Base-by-base conservation (phyloP, 23 tunicate genomes). In the Diplosoma virens region DNA sequence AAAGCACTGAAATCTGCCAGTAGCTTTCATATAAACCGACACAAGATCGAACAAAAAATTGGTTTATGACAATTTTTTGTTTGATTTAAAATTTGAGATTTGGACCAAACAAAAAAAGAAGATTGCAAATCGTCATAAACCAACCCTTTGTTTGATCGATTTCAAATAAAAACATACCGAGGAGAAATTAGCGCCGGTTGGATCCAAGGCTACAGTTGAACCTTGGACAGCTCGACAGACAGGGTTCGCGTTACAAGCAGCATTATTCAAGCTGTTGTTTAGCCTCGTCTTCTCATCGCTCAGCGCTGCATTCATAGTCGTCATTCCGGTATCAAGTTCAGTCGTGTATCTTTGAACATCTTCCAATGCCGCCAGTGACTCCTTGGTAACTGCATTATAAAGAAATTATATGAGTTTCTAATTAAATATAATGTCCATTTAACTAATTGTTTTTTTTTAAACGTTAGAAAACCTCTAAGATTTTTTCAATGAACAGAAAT, bases 151-250 rank as follows among this genome's bases (percentile, higher is more conserved):
- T n/a, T n/a, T n/a, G n/a, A n/a, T n/a, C n/a, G n/a, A n/a, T n/a
- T n/a, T n/a, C n/a, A 65, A 70, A 70, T 70, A 70, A 73, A 48
- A 61, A 82, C 85, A 65, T 70, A 89, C 96, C 11, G 75, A 53
- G 11, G 88, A 47, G 29, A 89, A 68, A 54, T 89, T 67, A 2
- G 82, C 81, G 1, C 96, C 96, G 25, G 78, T 34, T 3, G 74
- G 21, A 4, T 24, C 60, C 9, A 72, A 27, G 18, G 59, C 78
- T 25, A 33, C 28, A 6, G 78, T 72, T 2, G 61, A 21, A 24
- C 36, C 35, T 24, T 47, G 60, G 2, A 72, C 20, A 14, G 33
- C 7, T 16, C 9, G 22, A 29, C 78, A 72, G 14, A 7, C 60
- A 9, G 33, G 32, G 25, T 9, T 29, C 21, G 48, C 22, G 22